These are phyloP conservation scores for Crypturellus undulatus DNA, from an alignment of 2,113 vertebrate genomes.

Conservation along the genomic window DNA sequence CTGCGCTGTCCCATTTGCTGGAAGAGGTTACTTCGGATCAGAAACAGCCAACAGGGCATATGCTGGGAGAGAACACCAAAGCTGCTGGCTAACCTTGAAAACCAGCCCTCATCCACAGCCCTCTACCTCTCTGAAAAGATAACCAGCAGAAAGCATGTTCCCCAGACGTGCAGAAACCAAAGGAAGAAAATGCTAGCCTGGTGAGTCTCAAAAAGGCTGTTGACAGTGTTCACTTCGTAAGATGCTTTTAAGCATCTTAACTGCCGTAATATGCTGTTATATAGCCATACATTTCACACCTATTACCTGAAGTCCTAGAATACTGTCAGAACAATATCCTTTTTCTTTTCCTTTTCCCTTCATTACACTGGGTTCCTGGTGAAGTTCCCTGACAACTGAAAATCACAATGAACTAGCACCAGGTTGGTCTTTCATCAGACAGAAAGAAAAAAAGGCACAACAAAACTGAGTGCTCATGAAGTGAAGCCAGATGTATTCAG, in stretches of 20 bases:
- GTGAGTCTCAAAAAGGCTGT: not conserved
- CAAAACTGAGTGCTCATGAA: not conserved
- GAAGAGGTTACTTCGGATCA: not conserved
- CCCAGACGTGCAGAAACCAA: not conserved
- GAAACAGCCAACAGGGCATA: not conserved
- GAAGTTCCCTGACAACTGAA: not conserved
- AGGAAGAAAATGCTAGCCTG: not conserved
- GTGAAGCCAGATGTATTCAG: not conserved
- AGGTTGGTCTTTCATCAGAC: not conserved
- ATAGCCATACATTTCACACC: not conserved
- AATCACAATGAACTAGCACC: not conserved
- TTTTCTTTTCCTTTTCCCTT: not conserved
- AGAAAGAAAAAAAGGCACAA: not conserved
- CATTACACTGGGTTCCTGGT: not conserved
- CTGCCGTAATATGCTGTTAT: not conserved
- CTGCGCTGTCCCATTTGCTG: not conserved
- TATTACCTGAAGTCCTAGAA: not conserved
- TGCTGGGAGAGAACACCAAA: not conserved
- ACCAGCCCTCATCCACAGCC: not conserved
- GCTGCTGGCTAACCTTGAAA: not conserved
- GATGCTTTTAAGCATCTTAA: not conserved
- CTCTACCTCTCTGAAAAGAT: not conserved
- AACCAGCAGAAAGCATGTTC: not conserved
- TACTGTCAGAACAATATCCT: not conserved
- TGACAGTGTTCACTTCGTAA: not conserved